phyloP scores from a whole-genome alignment of 2,797 vertebrate genomes.

The Melanitta fusca region DNA sequence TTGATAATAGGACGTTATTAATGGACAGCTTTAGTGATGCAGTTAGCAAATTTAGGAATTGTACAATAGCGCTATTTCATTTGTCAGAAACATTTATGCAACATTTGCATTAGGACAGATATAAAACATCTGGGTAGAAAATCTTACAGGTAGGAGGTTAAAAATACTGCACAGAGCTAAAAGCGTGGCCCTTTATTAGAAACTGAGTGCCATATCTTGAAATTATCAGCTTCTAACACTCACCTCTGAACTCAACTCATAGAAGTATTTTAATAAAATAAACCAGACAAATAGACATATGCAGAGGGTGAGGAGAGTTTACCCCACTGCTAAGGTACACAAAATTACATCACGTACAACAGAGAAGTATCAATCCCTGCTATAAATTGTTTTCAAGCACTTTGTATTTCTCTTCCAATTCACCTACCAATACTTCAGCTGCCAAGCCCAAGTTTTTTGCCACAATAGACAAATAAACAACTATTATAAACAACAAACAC shows the following conservation, averaged over 20 bases:
- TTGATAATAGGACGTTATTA: not conserved
- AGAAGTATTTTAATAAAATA: not conserved
- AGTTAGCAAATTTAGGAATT: constrained; percentile 60
- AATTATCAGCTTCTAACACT: not conserved
- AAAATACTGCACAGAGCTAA: not conserved
- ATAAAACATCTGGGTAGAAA: constrained; percentile 55
- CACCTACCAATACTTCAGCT: not conserved
- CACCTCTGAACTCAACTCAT: not conserved
- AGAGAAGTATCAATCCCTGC: not conserved
- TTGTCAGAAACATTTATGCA: constrained; percentile 47
- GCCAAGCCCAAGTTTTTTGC: not conserved
- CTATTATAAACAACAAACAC: not conserved
- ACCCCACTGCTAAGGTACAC: not conserved
- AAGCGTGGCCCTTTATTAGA: not conserved
- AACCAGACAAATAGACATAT: not conserved
- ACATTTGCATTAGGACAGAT: constrained; percentile 37
- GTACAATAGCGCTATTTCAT: constrained; percentile 40
- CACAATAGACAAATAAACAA: not conserved
- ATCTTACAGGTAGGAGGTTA: not conserved
- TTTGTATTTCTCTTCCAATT: not conserved
- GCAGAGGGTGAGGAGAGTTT: not conserved
- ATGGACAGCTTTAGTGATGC: not conserved
- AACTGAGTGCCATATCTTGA: not conserved
- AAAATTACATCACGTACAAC: not conserved
- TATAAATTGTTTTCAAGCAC: not conserved